phyloP scores from a whole-genome alignment of 2,888 invertebrate genomes.

The Panopea generosa region DNA sequence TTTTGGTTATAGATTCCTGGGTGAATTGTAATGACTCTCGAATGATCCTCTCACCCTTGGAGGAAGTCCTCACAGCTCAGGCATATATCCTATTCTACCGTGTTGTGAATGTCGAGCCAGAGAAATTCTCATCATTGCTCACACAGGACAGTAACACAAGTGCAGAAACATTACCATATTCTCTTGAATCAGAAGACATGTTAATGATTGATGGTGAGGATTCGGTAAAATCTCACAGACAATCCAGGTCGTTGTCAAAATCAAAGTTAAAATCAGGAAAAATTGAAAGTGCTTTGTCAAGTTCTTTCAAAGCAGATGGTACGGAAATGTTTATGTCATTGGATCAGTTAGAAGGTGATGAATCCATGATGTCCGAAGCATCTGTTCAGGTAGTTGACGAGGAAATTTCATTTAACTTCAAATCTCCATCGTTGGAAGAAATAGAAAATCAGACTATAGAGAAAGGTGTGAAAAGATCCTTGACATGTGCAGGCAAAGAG shows the following conservation, averaged over 20 bases:
- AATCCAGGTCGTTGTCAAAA: neutral
- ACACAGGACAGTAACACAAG: constrained; percentile 13
- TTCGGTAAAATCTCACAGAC: neutral
- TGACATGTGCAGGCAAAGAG: constrained; percentile 13
- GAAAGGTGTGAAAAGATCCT: constrained; percentile 16
- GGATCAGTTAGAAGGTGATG: neutral
- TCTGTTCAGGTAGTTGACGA: constrained; percentile 52
- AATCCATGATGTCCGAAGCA: constrained; percentile 16
- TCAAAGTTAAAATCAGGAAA: neutral
- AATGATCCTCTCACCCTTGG: constrained; percentile 74
- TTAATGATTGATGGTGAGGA: constrained; percentile 8
- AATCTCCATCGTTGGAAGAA: constrained; percentile 2
- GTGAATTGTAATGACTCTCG: constrained; percentile 84
- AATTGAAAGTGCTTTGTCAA: neutral
- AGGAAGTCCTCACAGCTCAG: constrained; percentile 82
- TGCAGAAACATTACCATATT: constrained; percentile 27
- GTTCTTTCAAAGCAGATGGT: neutral
- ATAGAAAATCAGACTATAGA: neutral
- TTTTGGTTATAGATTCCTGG: constrained; percentile 84
- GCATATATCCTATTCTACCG: constrained; percentile 84
- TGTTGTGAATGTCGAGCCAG: neutral
- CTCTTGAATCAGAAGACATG: constrained; percentile 44
- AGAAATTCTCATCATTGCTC: neutral
- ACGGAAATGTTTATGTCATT: neutral
- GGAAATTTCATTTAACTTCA: constrained; percentile 67